Evolutionary conservation across 2,797 vertebrate genomes (phyloP).

Genomic region (Phrynocephalus vlangalii): DNA sequence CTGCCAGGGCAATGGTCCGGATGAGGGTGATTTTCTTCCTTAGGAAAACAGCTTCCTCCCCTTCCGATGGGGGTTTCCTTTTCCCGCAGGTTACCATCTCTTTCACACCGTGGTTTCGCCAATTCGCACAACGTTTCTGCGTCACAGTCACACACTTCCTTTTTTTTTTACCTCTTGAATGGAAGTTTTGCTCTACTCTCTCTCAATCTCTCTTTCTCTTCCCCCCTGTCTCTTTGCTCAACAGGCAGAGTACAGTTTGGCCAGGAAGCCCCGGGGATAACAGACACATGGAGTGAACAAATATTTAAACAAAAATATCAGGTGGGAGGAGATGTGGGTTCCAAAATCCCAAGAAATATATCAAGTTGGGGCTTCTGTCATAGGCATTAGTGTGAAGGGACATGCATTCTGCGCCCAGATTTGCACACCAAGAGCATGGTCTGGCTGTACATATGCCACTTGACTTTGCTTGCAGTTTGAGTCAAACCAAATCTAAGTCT

Average conservation of each 20-base stretch:
- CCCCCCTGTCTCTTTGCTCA: conserved; percentile 6
- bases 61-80: rapidly evolving
- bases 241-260: conserved; percentile 11
- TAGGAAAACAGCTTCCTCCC: conserved; percentile 61
- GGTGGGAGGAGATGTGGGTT: not conserved
- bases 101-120: not conserved
- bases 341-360: not conserved
- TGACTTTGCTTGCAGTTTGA: not conserved
- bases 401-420: not conserved
- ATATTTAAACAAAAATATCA: conserved; percentile 40
- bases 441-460: not conserved
- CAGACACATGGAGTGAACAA: conserved; percentile 16
- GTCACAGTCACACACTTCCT: not conserved
- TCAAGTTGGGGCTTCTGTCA: not conserved
- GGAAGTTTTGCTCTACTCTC: not conserved
- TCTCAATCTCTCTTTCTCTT: not conserved
- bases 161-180: not conserved
- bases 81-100: not conserved
- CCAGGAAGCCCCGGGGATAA: not conserved
- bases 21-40: conserved; percentile 74
- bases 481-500: not conserved
- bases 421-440: not conserved
- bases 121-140: not conserved
- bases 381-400: not conserved
- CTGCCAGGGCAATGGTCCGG: conserved; percentile 72